Percentiles rank a stretch among this genome's conserved stretches.
phyloP scores from a whole-genome alignment of 2,113 vertebrate genomes.

The Lichenostomus cassidix region DNA sequence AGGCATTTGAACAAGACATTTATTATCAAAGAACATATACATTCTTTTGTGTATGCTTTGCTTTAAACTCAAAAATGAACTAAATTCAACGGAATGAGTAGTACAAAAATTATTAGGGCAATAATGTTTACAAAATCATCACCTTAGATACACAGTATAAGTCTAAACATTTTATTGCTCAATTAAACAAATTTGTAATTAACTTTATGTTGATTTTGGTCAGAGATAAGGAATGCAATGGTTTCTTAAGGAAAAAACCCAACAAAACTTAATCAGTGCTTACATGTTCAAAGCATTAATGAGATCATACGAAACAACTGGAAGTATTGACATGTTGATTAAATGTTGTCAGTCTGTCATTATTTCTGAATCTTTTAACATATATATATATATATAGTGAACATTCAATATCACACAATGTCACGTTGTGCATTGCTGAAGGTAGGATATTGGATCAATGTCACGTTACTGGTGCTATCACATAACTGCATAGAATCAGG shows the following conservation, averaged over 20 bases:
- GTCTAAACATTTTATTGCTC: neutral
- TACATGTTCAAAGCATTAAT: neutral
- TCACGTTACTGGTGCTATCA: neutral
- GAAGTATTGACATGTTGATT: neutral
- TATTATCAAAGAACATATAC: neutral
- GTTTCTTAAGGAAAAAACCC: neutral
- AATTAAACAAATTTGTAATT: neutral
- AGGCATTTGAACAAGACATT: neutral
- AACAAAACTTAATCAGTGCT: neutral
- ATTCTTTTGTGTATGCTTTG: neutral
- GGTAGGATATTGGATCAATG: neutral
- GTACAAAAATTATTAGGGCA: neutral
- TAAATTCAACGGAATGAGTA: neutral
- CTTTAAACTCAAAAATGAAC: neutral
- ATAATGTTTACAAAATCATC: neutral
- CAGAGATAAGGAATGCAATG: neutral
- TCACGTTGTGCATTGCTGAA: neutral
- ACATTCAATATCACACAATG: neutral
- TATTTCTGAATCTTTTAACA: neutral
- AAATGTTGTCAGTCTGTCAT: neutral
- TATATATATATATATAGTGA: neutral
- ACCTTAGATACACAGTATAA: neutral
- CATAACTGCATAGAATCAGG: neutral
- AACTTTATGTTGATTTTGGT: neutral
- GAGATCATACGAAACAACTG: neutral